Evolutionary conservation across 1,140 invertebrate species (phyloP).

Genomic region (Sinonovacula constricta): DNA sequence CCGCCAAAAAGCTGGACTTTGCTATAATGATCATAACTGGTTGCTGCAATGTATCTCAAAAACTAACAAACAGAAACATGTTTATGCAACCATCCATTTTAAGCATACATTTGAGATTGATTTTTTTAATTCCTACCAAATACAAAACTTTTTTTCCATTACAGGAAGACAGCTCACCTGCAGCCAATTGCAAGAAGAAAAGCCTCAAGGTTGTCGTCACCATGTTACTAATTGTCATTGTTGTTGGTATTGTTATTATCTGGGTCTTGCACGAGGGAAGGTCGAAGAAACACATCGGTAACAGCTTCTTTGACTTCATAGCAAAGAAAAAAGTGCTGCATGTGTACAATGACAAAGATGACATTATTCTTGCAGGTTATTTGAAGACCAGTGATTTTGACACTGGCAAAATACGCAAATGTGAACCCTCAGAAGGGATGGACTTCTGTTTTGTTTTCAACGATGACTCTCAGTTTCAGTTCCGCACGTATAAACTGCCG

Average conservation of each 20-base stretch:
- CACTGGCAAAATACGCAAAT: slow-evolving; percentile 22
- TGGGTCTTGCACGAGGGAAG: slow-evolving; percentile 47
- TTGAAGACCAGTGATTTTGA: slow-evolving; percentile 18
- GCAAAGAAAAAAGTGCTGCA: slow-evolving; percentile 31
- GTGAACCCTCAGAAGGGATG: slow-evolving; percentile 19
- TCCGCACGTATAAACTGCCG: slow-evolving; percentile 7
- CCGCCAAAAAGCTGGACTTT: too few species aligned
- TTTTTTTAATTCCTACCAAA: background rate
- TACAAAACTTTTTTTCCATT: background rate
- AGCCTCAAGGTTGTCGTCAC: slow-evolving; percentile 35
- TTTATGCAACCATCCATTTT: background rate
- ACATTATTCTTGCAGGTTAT: slow-evolving; percentile 39
- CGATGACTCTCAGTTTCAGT: slow-evolving; percentile 29
- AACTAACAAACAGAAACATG: background rate
- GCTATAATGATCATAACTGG: background rate
- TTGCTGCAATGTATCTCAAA: background rate
- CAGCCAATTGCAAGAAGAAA: slow-evolving; percentile 31
- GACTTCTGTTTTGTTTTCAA: slow-evolving; percentile 37
- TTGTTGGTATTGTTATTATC: slow-evolving; percentile 39
- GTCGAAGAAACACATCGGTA: slow-evolving; percentile 48
- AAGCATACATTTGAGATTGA: background rate
- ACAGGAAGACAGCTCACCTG: slow-evolving; percentile 31
- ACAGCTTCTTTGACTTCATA: slow-evolving; percentile 49
- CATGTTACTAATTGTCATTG: slow-evolving; percentile 36
- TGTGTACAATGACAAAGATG: slow-evolving; percentile 42